A percentile compares a stretch with the other conserved stretches of the same genome.
These are phyloP conservation scores for Junco hyemalis DNA, from an alignment of 2,113 vertebrate species.

Conservation along the genomic window DNA sequence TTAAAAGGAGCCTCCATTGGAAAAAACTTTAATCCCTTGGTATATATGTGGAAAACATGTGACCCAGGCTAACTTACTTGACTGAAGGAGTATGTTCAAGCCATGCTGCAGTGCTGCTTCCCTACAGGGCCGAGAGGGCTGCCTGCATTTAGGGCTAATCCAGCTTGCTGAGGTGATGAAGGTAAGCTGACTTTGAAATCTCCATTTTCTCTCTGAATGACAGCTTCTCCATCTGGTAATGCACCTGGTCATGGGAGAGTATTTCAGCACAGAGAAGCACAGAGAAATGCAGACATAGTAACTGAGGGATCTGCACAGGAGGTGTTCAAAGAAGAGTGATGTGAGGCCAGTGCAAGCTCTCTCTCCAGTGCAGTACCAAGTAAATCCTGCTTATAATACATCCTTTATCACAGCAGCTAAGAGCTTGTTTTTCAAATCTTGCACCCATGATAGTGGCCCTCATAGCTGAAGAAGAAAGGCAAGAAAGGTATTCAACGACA, in stretches of 20 bases:
- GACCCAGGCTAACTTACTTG: not conserved
- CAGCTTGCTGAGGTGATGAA: not conserved
- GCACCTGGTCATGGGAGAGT: not conserved
- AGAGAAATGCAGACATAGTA: not conserved
- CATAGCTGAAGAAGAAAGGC: not conserved
- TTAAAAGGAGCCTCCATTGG: not conserved
- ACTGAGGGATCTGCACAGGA: not conserved
- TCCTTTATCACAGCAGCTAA: not conserved
- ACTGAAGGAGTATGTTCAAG: not conserved
- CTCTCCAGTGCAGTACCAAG: not conserved
- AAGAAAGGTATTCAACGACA: not conserved
- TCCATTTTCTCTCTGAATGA: not conserved
- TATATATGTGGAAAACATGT: not conserved
- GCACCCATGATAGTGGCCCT: not conserved
- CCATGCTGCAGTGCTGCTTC: not conserved
- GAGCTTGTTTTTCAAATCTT: not conserved
- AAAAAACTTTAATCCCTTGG: not conserved
- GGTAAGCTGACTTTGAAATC: not conserved
- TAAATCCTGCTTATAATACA: not conserved
- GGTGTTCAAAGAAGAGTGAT: accelerated
- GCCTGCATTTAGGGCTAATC: not conserved
- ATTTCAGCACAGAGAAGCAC: not conserved
- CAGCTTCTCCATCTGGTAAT: not conserved
- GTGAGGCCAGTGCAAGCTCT: not conserved
- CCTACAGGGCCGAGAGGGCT: not conserved